phyloP scores from a whole-genome alignment of 2,888 invertebrate genomes.

The Rotaria sp. region DNA sequence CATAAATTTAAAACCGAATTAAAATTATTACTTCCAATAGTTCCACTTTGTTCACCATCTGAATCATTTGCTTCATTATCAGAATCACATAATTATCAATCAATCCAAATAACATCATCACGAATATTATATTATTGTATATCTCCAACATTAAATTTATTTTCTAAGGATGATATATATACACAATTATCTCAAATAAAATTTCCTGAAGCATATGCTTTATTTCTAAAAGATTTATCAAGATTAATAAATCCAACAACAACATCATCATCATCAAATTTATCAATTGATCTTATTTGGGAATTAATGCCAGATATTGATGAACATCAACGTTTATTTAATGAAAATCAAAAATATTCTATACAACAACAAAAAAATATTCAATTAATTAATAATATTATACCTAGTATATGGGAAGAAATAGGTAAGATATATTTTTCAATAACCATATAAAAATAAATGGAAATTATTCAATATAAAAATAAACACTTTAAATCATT shows the following conservation, averaged over 20 bases:
- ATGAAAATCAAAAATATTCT: not conserved
- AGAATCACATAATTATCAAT: constrained; percentile 27
- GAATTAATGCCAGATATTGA: constrained; percentile 38
- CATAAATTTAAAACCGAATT: not conserved
- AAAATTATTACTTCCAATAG: constrained; percentile 35
- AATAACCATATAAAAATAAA: no score
- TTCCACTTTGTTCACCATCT: constrained; percentile 2
- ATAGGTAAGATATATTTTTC: not conserved
- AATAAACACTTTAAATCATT: no score
- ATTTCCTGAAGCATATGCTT: constrained; percentile 38
- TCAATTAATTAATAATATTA: constrained; percentile 1
- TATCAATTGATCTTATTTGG: constrained; percentile 31
- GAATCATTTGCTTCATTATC: constrained; percentile 10
- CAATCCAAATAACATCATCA: constrained; percentile 19
- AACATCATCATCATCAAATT: not conserved
- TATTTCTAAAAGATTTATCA: constrained; percentile 39
- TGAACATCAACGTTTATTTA: constrained; percentile 4
- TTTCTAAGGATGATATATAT: constrained; percentile 23
- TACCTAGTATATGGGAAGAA: constrained; percentile 1
- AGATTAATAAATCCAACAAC: constrained; percentile 30
- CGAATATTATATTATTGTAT: constrained; percentile 32
- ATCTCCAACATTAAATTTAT: constrained; percentile 22
- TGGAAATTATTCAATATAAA: no score
- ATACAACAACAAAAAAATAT: not conserved
- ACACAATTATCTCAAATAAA: constrained; percentile 27